Percentiles rank a stretch among this genome's conserved stretches.
These are phyloP conservation scores for Tipula vernalis DNA, from an alignment of 2,888 invertebrate genomes.

Conservation along the genomic window DNA sequence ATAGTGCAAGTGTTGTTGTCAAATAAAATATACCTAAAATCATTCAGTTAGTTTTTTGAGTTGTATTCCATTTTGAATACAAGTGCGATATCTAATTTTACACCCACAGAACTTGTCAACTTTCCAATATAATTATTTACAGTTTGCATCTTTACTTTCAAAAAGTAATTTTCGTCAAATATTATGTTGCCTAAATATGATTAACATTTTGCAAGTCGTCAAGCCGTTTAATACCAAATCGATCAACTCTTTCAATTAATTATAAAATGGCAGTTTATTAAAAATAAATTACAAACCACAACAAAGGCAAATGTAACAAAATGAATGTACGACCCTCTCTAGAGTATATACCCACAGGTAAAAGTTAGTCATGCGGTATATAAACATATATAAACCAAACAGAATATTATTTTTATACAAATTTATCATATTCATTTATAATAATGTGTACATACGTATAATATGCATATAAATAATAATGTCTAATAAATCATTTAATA, in stretches of 20 bases:
- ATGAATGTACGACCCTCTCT: neutral
- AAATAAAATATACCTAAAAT: too few species aligned
- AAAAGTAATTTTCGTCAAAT: too few species aligned
- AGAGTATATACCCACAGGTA: neutral
- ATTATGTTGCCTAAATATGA: too few species aligned
- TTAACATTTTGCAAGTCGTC: neutral
- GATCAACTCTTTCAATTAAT: neutral
- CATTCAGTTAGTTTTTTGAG: too few species aligned
- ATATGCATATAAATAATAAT: neutral
- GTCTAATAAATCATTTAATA: neutral
- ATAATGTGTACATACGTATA: neutral
- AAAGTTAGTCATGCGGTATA: neutral
- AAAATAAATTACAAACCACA: neutral
- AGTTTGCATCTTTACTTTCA: too few species aligned
- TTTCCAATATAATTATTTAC: too few species aligned
- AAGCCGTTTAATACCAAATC: neutral
- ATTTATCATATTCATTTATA: neutral
- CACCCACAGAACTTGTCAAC: too few species aligned
- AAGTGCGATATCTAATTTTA: too few species aligned
- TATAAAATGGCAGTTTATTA: neutral
- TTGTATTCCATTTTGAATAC: too few species aligned
- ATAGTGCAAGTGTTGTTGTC: too few species aligned
- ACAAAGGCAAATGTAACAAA: neutral
- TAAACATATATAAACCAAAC: neutral
- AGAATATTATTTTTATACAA: neutral